Conservation (phyloP, 2,797 vertebrate species). For the Onychomys leucogaster region DNA sequence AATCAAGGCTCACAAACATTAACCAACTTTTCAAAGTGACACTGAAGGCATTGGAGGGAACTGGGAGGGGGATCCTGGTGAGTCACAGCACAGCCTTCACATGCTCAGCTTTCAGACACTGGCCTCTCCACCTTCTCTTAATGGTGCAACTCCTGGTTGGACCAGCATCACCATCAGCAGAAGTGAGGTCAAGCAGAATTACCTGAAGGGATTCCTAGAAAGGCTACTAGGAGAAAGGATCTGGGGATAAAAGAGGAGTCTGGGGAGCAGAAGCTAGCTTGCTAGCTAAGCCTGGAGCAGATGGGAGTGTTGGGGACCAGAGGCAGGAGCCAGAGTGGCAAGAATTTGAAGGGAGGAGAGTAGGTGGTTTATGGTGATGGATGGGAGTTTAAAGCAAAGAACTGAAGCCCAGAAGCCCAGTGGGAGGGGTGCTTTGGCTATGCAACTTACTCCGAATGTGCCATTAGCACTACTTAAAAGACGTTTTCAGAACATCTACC, state of each 20-base stretch:
- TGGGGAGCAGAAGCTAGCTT: neutral
- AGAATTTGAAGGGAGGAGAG: neutral
- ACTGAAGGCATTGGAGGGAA: neutral
- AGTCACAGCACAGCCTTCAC: neutral
- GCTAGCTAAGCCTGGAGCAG: neutral
- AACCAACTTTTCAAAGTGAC: constrained; percentile 1
- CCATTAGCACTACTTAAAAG: neutral
- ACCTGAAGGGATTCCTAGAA: neutral
- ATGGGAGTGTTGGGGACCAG: neutral
- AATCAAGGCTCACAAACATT: neutral
- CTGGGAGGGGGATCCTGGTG: neutral
- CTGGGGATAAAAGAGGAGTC: neutral
- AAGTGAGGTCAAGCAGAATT: neutral
- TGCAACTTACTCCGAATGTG: neutral
- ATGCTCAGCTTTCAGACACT: neutral
- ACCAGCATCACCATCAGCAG: neutral
- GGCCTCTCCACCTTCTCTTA: neutral
- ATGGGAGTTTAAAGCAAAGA: neutral
- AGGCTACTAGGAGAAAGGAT: neutral
- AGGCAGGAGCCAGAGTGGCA: neutral
- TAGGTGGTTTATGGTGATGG: neutral
- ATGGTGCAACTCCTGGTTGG: neutral
- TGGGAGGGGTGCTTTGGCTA: neutral
- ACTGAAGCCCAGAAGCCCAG: neutral
- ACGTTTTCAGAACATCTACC: neutral